phyloP scores from a whole-genome alignment of 2,797 vertebrate genomes.

The Melanotaenia nigrans region DNA sequence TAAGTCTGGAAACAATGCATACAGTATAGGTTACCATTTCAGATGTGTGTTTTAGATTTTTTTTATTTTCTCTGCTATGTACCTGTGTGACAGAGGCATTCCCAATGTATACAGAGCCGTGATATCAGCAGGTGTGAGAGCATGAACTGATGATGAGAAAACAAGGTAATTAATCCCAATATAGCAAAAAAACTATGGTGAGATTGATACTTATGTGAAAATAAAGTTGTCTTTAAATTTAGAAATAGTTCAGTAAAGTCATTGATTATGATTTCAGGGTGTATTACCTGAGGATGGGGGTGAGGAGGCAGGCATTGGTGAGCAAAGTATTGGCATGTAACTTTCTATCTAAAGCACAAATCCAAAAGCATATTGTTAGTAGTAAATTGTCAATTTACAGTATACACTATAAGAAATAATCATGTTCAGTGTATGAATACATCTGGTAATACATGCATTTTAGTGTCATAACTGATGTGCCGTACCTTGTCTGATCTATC shows the following conservation, averaged over 20 bases:
- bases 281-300: slow-evolving; percentile 65
- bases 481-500: slow-evolving; percentile 51
- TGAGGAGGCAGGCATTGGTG: slow-evolving; percentile 21
- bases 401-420: background rate
- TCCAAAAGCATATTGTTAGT: background rate
- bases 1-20: background rate
- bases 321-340: slow-evolving; percentile 63
- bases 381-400: background rate
- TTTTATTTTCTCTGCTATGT: slow-evolving; percentile 12
- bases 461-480: background rate
- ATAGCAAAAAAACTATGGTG: background rate
- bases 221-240: background rate
- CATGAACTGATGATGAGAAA: slow-evolving; percentile 64
- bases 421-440: background rate
- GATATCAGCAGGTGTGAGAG: slow-evolving; percentile 70
- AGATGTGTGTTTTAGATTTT: background rate
- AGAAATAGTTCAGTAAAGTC: background rate
- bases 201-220: too few species aligned
- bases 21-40: background rate
- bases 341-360: slow-evolving; percentile 49
- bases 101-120: slow-evolving; percentile 64
- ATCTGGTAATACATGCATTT: background rate
- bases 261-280: background rate
- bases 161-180: background rate
- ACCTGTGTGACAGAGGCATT: slow-evolving; percentile 64